phyloP scores from a whole-genome alignment of 1,140 invertebrate species.

The Zaprionus nigranus region DNA sequence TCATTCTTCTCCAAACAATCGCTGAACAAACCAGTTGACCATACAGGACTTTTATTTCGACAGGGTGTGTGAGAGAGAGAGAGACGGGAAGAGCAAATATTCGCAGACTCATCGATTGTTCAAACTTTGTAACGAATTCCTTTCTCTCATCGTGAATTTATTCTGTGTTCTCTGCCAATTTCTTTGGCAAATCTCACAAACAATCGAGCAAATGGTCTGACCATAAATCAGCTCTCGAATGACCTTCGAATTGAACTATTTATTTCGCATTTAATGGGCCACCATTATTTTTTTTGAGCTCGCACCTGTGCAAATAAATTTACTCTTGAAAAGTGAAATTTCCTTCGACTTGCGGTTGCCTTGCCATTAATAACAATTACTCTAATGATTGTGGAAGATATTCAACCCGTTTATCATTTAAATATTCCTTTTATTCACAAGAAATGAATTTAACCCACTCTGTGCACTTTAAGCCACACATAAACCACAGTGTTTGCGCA shows the following conservation, averaged over 20 bases:
- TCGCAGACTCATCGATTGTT: constrained; percentile 1
- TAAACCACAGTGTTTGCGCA: constrained; percentile 16
- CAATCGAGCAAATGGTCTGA: neutral
- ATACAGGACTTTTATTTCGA: neutral
- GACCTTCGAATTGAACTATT: constrained; percentile 1
- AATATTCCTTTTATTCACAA: neutral
- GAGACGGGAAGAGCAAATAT: neutral
- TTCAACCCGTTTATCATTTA: neutral
- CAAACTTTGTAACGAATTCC: neutral
- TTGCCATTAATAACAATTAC: neutral
- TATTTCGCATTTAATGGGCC: constrained; percentile 1
- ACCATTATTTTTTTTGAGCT: neutral
- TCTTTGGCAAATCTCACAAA: neutral
- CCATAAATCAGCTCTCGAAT: neutral
- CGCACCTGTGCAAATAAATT: neutral
- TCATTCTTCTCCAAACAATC: neutral
- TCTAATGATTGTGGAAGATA: neutral
- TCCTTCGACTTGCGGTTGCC: neutral
- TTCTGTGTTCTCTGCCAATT: neutral
- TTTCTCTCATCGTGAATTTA: neutral
- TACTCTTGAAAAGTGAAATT: neutral
- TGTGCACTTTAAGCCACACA: constrained; percentile 9
- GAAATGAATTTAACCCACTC: constrained; percentile 1
- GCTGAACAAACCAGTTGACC: neutral
- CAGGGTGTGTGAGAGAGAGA: neutral